Percentiles rank a stretch among this genome's conserved stretches.
phyloP scores from a whole-genome alignment of 2,888 invertebrate genomes.

The Elysia crispata region DNA sequence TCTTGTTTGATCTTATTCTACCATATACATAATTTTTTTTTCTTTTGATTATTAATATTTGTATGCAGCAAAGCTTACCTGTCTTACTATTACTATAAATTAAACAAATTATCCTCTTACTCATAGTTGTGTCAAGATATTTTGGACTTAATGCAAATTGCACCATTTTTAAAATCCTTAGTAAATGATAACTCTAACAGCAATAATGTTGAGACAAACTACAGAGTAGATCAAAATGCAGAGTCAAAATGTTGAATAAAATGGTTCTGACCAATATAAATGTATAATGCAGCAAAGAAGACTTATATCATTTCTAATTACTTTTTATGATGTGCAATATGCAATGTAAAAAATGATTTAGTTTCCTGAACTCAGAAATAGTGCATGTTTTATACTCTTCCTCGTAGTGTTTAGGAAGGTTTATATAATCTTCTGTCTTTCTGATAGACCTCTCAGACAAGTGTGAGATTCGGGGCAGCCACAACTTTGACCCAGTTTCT shows the following conservation, averaged over 20 bases:
- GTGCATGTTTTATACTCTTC: no score
- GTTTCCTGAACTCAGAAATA: no score
- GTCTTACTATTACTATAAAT: background rate
- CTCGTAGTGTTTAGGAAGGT: background rate
- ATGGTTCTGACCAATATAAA: background rate
- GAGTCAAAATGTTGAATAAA: background rate
- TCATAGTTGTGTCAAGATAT: no score
- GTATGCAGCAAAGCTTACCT: background rate
- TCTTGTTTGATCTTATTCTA: background rate
- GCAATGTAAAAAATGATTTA: no score
- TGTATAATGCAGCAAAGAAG: no score
- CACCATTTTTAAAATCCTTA: background rate
- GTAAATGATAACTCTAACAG: background rate
- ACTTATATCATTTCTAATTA: no score
- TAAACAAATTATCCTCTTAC: no score
- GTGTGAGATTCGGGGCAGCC: slow-evolving; percentile 19
- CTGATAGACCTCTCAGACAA: background rate
- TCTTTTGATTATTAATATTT: background rate
- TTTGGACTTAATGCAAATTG: no score
- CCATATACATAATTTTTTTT: background rate
- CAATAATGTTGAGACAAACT: background rate
- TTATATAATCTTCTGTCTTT: background rate
- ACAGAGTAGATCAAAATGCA: background rate
- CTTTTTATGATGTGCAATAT: no score
- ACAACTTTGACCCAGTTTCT: slow-evolving; percentile 26